These are phyloP conservation scores for Rhamphomyia laevipes DNA, from an alignment of 2,888 invertebrate genomes.

Conservation along the genomic window DNA sequence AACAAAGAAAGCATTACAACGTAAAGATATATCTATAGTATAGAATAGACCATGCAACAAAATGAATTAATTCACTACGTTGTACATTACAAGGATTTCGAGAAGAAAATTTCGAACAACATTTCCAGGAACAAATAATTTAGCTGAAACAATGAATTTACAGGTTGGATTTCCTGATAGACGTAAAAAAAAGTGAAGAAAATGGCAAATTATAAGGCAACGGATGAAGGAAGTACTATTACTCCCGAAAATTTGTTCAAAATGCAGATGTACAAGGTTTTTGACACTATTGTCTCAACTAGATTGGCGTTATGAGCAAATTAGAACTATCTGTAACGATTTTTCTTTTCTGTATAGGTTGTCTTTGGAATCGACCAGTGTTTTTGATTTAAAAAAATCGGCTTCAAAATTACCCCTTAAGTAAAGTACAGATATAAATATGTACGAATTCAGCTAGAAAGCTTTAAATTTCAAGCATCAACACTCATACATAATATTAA, in stretches of 20 bases:
- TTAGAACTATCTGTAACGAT: background rate
- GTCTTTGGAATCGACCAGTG: background rate
- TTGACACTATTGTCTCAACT: background rate
- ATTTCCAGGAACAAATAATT: background rate
- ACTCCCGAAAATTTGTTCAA: background rate
- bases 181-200: background rate
- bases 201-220: conserved; percentile 1
- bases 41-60: background rate
- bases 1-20: background rate
- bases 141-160: conserved; percentile 1
- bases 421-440: background rate
- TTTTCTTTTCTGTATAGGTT: background rate
- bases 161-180: conserved; percentile 1
- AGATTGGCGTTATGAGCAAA: background rate
- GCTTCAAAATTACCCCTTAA: background rate
- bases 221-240: background rate
- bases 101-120: background rate
- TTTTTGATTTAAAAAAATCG: background rate
- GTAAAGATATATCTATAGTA: background rate
- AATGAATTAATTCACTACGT: background rate
- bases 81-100: background rate
- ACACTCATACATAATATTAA: background rate
- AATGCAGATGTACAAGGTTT: background rate
- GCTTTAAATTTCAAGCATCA: background rate
- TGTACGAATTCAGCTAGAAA: background rate